Evolutionary conservation across 2,113 vertebrate genomes (phyloP).

Genomic region (Notothenia coriiceps): DNA sequence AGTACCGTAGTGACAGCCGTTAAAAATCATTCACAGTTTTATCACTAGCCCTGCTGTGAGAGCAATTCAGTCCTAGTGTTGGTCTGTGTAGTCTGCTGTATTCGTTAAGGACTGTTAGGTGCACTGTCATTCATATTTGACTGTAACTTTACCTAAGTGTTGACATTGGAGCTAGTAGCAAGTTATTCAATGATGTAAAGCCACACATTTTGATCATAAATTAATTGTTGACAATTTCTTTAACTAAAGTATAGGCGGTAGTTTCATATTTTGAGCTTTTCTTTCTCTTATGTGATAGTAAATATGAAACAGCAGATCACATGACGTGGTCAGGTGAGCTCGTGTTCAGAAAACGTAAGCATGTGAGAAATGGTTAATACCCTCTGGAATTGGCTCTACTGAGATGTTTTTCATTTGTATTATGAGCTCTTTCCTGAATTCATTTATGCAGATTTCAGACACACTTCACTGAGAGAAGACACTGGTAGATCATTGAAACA

Average conservation of each 20-base stretch:
- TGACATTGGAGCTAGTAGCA: not conserved
- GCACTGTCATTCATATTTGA: not conserved
- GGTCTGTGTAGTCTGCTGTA: not conserved
- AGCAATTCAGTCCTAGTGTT: not conserved
- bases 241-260: too few relatives aligned
- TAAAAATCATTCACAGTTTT: not conserved
- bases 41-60: not conserved
- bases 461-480: not conserved
- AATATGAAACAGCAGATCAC: not conserved
- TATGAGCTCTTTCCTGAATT: not conserved
- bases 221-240: not conserved
- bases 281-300: too few relatives aligned
- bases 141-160: not conserved
- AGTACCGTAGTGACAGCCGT: not conserved
- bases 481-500: not conserved
- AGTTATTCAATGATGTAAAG: not conserved
- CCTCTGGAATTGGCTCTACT: not conserved
- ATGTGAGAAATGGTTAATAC: not conserved
- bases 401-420: not conserved
- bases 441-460: not conserved
- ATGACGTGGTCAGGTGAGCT: conserved; percentile 2
- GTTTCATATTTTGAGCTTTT: too few relatives aligned
- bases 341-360: not conserved
- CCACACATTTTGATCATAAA: not conserved
- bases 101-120: not conserved